Base-by-base conservation (phyloP, 1,140 invertebrate species). In the Antheraea pernyi region DNA sequence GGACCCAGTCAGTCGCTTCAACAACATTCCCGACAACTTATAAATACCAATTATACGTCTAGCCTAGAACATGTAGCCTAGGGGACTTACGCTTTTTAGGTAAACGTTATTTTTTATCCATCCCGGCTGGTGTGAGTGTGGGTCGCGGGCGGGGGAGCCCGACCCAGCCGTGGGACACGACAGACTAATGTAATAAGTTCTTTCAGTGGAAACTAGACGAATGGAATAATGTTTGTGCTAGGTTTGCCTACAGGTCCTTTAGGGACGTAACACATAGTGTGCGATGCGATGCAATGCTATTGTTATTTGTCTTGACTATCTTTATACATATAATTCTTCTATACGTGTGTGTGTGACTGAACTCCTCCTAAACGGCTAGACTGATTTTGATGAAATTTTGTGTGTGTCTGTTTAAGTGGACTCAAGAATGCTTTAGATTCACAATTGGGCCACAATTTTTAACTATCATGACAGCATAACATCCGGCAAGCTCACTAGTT, bases 181-280 rank as follows among this genome's bases (percentile, higher is more conserved):
- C 39, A 70, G 36, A 73, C 68, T 70, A 74, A 74, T 70, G 70
- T 70, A 68, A 70, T 67, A 70, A 70, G 63, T 66, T 70, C 60
- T 67, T 67, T 62, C 59, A 62, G 19, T 67, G 53, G 58, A 70
- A 68, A 70, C 68, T 68, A 68, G 61, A 65, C 64, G 67, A 66
- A 69, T 59, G 53, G 37, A 67, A 61, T 74, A 74, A 65, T 67
- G 66, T 73, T 67, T 68, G 63, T 70, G 53, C 53, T 53, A 53
- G 10, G 60, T 61, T 30, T 9, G 19, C 19, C 60, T 30, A 30
- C 13, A 61, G 60, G 60, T 10, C 60, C 19, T 61, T 61, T 53
- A 53, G 16, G 46, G 11, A 53, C 16, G 46, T 16, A 13, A 16
- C 13, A 53, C 6, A 53, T 1, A 16, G 13, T 9, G 11, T 42